phyloP scores from a whole-genome alignment of 2,797 vertebrate genomes.

The Cynopterus sphinx region DNA sequence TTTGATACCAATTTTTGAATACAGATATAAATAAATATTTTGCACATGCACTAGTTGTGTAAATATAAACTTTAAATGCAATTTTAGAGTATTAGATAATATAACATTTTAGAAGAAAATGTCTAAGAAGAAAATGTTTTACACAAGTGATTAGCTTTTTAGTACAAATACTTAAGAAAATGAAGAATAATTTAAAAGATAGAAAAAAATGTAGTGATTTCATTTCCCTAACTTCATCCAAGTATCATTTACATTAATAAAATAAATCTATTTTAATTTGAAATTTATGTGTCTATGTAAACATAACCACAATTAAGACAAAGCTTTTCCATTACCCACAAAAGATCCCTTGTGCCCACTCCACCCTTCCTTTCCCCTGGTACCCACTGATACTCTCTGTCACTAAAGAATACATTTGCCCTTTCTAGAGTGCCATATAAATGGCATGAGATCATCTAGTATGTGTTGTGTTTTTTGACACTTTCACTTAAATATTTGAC shows the following conservation, averaged over 20 bases:
- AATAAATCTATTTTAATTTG: not conserved
- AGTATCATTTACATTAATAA: not conserved
- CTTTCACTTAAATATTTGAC: not conserved
- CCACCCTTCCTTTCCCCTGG: rapidly evolving
- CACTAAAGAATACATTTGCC: not conserved
- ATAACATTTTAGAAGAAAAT: not conserved
- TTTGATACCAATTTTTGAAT: not conserved
- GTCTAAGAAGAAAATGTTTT: not conserved
- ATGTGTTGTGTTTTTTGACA: not conserved
- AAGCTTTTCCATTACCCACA: not conserved
- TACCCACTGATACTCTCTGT: not conserved
- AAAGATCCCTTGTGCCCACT: not conserved
- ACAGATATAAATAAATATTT: not conserved
- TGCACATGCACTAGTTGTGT: not conserved
- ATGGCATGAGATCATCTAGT: not conserved
- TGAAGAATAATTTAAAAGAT: not conserved
- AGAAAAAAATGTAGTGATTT: not conserved
- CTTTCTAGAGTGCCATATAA: not conserved
- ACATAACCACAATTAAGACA: not conserved
- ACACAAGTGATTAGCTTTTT: not conserved
- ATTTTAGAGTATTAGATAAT: not conserved
- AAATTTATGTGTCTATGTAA: not conserved
- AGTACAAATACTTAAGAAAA: not conserved
- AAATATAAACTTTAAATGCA: not conserved
- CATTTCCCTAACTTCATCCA: not conserved